A percentile compares a stretch with the other conserved stretches of the same genome.
Evolutionary conservation across 2,888 invertebrate genomes (phyloP).

Genomic region (Panzeria rudis): DNA sequence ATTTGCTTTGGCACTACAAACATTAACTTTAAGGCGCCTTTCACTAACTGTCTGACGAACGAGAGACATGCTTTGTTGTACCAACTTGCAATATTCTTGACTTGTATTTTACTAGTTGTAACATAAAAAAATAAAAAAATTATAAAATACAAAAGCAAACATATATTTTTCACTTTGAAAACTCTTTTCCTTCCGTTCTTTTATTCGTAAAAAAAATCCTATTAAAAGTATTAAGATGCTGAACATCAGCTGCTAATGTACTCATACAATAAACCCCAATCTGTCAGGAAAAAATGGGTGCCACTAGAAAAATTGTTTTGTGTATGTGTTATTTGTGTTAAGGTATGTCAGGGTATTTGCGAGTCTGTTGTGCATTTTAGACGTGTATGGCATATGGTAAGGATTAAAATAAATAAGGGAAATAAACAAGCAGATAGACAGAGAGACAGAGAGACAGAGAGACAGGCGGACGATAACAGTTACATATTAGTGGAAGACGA

Average conservation of each 20-base stretch:
- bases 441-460: slow-evolving; percentile 11
- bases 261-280: slow-evolving; percentile 64
- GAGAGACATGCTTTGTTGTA: slow-evolving; percentile 38
- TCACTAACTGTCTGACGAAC: slow-evolving; percentile 44
- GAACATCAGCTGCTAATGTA: slow-evolving; percentile 64
- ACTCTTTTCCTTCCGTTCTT: slow-evolving; percentile 29
- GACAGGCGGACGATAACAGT: slow-evolving; percentile 4
- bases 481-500: slow-evolving; percentile 1
- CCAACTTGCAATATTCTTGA: slow-evolving; percentile 31
- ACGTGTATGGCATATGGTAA: slow-evolving; percentile 56
- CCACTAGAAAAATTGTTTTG: slow-evolving; percentile 45
- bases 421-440: slow-evolving; percentile 36
- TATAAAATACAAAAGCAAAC: slow-evolving; percentile 26
- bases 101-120: slow-evolving; percentile 33
- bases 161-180: slow-evolving; percentile 40
- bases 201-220: slow-evolving; percentile 16
- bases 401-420: slow-evolving; percentile 46
- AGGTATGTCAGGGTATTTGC: slow-evolving; percentile 16
- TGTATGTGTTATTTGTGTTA: slow-evolving; percentile 1
- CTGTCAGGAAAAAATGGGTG: slow-evolving; percentile 63
- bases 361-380: slow-evolving; percentile 30
- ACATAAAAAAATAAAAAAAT: slow-evolving; percentile 9
- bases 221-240: slow-evolving; percentile 63
- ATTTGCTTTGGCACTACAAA: neutral
- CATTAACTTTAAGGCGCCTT: slow-evolving; percentile 35